Percentiles rank a stretch among this genome's conserved stretches.
These are phyloP conservation scores for Thalpophila matura DNA, from an alignment of 2,888 invertebrate species.

Conservation along the genomic window DNA sequence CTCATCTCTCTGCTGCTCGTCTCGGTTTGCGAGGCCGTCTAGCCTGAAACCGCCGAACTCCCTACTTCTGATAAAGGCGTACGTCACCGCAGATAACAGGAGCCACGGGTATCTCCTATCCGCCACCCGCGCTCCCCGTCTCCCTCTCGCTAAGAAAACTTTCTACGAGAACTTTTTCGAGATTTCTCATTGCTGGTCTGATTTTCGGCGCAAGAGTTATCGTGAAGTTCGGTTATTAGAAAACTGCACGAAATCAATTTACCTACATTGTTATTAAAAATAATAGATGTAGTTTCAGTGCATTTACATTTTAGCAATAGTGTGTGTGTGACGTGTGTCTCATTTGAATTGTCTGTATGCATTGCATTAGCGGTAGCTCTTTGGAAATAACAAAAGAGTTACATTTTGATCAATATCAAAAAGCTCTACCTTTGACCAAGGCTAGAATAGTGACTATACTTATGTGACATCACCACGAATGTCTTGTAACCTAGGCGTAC, in stretches of 20 bases:
- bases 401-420: background rate
- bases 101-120: slow-evolving; percentile 35
- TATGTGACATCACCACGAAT: background rate
- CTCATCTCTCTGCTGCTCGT: slow-evolving; percentile 83
- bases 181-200: slow-evolving; percentile 42
- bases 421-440: background rate
- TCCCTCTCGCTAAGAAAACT: slow-evolving; percentile 23
- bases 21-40: slow-evolving; percentile 72
- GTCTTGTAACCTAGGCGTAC: background rate
- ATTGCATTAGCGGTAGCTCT: background rate
- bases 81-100: slow-evolving; percentile 67
- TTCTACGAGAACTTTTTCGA: slow-evolving; percentile 41
- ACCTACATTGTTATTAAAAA: background rate
- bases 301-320: slow-evolving; percentile 17
- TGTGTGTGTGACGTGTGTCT: slow-evolving; percentile 24
- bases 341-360: slow-evolving; percentile 11
- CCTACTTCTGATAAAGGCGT: slow-evolving; percentile 68
- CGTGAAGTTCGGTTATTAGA: slow-evolving; percentile 22
- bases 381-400: background rate
- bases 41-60: slow-evolving; percentile 62
- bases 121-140: slow-evolving; percentile 21
- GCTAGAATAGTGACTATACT: background rate
- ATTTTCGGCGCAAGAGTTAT: slow-evolving; percentile 45
- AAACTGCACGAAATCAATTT: slow-evolving; percentile 3
- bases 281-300: slow-evolving; percentile 22